phyloP scores from a whole-genome alignment of 1,140 invertebrate genomes.

The Papilio glaucus region DNA sequence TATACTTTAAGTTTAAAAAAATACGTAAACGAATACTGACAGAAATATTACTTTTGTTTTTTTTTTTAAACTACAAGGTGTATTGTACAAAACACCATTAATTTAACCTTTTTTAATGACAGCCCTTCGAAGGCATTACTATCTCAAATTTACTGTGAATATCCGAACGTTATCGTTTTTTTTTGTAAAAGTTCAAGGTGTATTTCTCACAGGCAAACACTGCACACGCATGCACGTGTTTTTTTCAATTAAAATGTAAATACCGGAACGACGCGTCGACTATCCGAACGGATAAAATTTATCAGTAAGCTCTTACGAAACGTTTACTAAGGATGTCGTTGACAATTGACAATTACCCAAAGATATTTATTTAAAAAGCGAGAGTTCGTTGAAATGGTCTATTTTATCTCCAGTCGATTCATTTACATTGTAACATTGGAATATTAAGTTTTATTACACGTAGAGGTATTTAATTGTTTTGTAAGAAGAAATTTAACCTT shows the following conservation, averaged over 20 bases:
- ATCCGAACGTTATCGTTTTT: background rate
- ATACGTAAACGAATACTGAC: no score
- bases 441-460: no score
- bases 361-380: background rate
- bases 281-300: background rate
- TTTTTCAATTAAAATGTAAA: background rate
- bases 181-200: background rate
- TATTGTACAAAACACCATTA: background rate
- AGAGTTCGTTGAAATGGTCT: background rate
- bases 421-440: no score
- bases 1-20: no score
- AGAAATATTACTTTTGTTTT: no score
- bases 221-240: background rate
- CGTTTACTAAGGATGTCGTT: background rate
- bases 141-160: background rate
- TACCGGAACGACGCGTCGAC: no score
- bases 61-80: slow-evolving; percentile 2
- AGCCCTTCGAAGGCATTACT: background rate
- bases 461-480: no score
- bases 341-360: background rate
- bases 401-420: no score
- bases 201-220: background rate
- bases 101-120: background rate
- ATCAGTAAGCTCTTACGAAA: background rate
- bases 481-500: no score